Evolutionary conservation across 2,113 vertebrate genomes (phyloP), one percentile per base, ranked within the genome.

Genomic region (Chaetodon auriga): DNA sequence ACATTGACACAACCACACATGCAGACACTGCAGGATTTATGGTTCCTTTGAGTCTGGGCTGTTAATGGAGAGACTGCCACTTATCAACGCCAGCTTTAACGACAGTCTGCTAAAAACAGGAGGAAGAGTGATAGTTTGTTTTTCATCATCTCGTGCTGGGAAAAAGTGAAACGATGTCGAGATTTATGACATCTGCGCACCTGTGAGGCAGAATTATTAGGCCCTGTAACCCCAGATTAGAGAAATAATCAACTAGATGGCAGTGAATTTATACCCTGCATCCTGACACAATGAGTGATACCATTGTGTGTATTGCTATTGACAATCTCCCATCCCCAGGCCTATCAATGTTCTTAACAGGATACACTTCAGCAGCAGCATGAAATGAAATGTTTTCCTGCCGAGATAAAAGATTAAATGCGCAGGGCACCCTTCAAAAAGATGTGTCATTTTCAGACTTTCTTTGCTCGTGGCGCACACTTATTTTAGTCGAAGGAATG

Each of bases 111-210:
- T 93, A 83, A 90, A 92, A 94, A 93, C 90, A 88, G 86, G 87
- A 68, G 75, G 85, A 91, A 93, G 92, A 93, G 87, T 94, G 92
- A 93, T 94, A 89, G 92, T 94, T 93, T 93, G 92, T 93, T 92
- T 94, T 94, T 93, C 92, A 93, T 93, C 93, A 92, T 93, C 89
- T 72, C 81, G 15, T 53, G 7, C 82, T 46, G 69, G 73, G 45
- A 82, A 89, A 91, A 90, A 93, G 86, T 92, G 83, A 93, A 90
- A 93, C 60, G 82, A 88, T 82, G 92, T 55, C 0, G 35, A 79
- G 83, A 92, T 94, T 92, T 90, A 93, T 90, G 75, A 68, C 57
- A 69, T 75, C 66, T 48, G 68, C 84, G 88, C 91, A 92, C 90
- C 87, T 91, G 92, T 54, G 68, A 91, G 85, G 87, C 88, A 93